Base-by-base conservation (phyloP, 1,140 invertebrate species). In the Drosophila kikkawai region DNA sequence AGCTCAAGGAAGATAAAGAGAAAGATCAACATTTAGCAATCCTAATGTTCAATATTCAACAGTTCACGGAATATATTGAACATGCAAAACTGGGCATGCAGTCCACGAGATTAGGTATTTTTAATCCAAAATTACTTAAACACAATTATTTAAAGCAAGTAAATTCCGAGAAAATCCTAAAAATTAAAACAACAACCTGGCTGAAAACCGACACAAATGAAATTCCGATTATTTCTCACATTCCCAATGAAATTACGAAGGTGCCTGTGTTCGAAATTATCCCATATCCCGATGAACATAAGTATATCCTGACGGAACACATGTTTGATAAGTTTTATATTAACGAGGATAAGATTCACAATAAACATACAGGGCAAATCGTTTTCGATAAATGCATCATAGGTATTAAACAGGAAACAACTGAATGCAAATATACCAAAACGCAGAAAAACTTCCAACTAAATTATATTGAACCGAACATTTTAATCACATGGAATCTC, bases 51-150 rank as follows among this genome's bases (percentile, higher is more conserved):
- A 66, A 66, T 15, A 1, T 45, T 3, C 39, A 66, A n/a, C 64
- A 66, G 6, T 47, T 66, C 19, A 57, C 41, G 0, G 63, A 57
- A 26, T 57, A 57, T 7, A 66, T 57, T 1, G 63, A 57, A 6
- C 51, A 45, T 17, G 47, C 57, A 12, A 17, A 66, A n/a, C 1
- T 57, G 7, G 51, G 51, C 3, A 45, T 47, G 42, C 39, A 57
- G 17, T 7, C 57, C 4, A 45, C 51, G 1, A 34, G 63, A 32
- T 5, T 65, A 9, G 50, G 39, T 1, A 56, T 65, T 9, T 56
- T 22, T 4, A 56, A 39, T 15, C 13, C 53, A 5, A 57, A 57
- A 41, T n/a, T 37, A 55, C n/a, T 15, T 2, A 37, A 55, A 9
- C 51, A 22, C 9, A 17, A 37, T 37, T 55, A 37, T 55, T 37